A percentile compares a stretch with the other conserved stretches of the same genome.
Conservation (phyloP, 53 echinoderm and acorn worm genomes). For the Apostichopus leukothele region DNA sequence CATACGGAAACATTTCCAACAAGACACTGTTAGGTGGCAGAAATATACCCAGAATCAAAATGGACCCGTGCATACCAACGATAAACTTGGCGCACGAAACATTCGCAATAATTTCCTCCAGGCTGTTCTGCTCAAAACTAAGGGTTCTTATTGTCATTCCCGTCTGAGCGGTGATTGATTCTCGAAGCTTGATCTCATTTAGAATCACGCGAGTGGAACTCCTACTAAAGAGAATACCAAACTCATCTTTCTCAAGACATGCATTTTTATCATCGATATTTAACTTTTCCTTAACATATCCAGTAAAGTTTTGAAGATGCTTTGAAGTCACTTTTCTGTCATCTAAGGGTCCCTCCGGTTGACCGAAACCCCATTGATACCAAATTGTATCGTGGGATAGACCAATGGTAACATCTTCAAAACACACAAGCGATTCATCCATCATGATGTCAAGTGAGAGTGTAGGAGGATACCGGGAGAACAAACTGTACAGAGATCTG, state of each 20-base stretch:
- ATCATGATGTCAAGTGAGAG: not conserved
- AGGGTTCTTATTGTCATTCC: not conserved
- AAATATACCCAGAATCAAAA: constrained; percentile 4
- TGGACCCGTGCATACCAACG: not conserved
- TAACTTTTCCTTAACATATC: not conserved
- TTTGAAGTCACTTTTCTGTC: not conserved
- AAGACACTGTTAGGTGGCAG: not conserved
- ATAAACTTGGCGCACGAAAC: constrained; percentile 5
- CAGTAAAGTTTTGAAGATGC: not conserved
- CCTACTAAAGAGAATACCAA: constrained; percentile 15
- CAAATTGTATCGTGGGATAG: not conserved
- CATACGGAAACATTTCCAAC: constrained; percentile 34
- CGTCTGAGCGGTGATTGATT: not conserved
- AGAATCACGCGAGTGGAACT: not conserved
- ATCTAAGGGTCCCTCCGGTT: not conserved
- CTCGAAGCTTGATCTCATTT: not conserved
- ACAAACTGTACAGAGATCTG: too few species aligned
- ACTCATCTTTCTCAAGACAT: not conserved
- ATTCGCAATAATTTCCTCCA: not conserved
- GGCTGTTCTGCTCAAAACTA: not conserved
- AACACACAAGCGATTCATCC: constrained; percentile 3
- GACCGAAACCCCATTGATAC: constrained; percentile 5
- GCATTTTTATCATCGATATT: not conserved
- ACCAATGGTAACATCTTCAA: constrained; percentile 12
- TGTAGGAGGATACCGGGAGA: not conserved